Evolutionary conservation across 2,797 vertebrate genomes (phyloP).

Genomic region (Mico argentatus): DNA sequence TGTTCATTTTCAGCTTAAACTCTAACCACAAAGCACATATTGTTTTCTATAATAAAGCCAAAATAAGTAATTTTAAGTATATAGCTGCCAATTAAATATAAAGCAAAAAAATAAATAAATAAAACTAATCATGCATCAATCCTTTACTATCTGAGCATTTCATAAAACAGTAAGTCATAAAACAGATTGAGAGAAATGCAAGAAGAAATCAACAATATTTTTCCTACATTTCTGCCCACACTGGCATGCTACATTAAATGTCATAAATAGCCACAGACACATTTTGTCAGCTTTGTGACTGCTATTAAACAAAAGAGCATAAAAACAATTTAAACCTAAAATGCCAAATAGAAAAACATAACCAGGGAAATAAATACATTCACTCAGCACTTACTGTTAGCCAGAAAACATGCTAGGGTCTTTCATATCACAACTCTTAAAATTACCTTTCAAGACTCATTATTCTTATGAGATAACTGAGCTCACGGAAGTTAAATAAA

Average conservation of each 20-base stretch:
- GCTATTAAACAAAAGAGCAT: slow-evolving; percentile 11
- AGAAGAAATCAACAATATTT: not conserved
- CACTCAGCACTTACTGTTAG: not conserved
- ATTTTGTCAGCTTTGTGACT: slow-evolving; percentile 47
- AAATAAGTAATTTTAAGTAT: slow-evolving; percentile 29
- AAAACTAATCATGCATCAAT: not conserved
- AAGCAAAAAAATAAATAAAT: not conserved
- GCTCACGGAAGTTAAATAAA: not conserved
- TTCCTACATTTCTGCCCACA: slow-evolving; percentile 36
- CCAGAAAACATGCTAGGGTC: not conserved
- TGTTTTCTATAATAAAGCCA: slow-evolving; percentile 15
- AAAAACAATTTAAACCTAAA: slow-evolving; percentile 48
- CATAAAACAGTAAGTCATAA: slow-evolving; percentile 20
- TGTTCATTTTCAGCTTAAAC: not conserved
- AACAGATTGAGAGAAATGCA: slow-evolving; percentile 20
- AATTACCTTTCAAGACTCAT: slow-evolving; percentile 18
- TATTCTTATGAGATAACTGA: not conserved
- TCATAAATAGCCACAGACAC: not conserved
- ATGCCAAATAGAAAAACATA: not conserved
- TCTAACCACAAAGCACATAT: not conserved
- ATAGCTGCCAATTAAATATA: not conserved
- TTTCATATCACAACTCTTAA: slow-evolving; percentile 8
- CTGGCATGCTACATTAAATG: slow-evolving; percentile 14
- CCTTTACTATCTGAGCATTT: not conserved
- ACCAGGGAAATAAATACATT: not conserved